Evolutionary conservation across 64 coral and sea anemone species (phyloP).

Genomic region (Montipora sp.): DNA sequence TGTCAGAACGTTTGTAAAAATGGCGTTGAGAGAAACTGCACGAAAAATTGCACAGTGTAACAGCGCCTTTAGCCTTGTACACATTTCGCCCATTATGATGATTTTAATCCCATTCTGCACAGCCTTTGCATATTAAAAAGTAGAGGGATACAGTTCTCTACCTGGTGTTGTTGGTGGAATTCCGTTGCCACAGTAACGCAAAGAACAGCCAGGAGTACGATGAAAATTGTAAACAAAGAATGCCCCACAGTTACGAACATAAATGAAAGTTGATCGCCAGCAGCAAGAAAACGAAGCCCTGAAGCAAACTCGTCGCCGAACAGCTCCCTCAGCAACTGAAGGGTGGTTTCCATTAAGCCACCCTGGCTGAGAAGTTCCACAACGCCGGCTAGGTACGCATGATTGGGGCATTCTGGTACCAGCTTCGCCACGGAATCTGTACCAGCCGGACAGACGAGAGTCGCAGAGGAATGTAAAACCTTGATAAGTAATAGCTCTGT

Average conservation of each 20-base stretch:
- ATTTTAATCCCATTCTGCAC: too few species aligned
- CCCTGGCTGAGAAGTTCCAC: neutral
- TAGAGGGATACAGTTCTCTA: neutral
- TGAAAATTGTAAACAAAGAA: constrained; percentile 33
- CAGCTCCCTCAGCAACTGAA: neutral
- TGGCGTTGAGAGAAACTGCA: too few species aligned
- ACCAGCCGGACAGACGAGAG: neutral
- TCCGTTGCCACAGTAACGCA: constrained; percentile 20
- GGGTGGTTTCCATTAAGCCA: constrained; percentile 1
- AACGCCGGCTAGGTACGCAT: neutral
- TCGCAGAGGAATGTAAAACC: neutral
- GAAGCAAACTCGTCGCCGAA: constrained; percentile 32
- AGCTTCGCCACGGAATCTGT: neutral
- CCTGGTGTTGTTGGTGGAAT: neutral
- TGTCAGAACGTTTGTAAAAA: too few species aligned
- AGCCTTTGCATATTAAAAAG: too few species aligned
- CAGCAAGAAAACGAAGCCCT: constrained; percentile 36
- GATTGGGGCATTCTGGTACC: neutral
- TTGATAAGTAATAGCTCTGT: neutral
- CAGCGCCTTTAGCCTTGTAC: too few species aligned
- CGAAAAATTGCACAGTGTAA: too few species aligned
- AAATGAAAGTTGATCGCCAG: constrained; percentile 10
- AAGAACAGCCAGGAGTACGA: neutral
- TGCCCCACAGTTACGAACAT: constrained; percentile 28
- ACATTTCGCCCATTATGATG: too few species aligned